Evolutionary conservation across 1,140 invertebrate genomes (phyloP).

Genomic region (Tetraneura akinire): DNA sequence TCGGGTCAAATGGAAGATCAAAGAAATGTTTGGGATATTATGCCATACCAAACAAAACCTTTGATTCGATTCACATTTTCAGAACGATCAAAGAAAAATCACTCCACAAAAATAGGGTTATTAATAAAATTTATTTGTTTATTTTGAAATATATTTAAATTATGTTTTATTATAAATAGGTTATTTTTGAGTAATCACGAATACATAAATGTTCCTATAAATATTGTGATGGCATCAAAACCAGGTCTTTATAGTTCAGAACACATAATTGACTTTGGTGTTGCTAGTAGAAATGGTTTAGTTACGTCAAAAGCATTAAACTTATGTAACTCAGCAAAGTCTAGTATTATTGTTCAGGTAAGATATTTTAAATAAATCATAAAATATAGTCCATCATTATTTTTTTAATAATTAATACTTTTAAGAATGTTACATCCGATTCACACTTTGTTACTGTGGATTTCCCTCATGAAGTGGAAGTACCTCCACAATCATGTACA

Average conservation of each 20-base stretch:
- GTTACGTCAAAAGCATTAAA: slow-evolving; percentile 41
- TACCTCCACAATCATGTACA: slow-evolving; percentile 42
- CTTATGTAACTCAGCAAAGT: slow-evolving; percentile 41
- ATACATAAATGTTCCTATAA: slow-evolving; percentile 44
- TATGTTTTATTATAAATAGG: background rate
- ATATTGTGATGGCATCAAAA: slow-evolving; percentile 44
- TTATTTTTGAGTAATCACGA: slow-evolving; percentile 41
- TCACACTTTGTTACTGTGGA: slow-evolving; percentile 43
- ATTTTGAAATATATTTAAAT: background rate
- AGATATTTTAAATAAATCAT: background rate
- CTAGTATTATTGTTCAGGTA: slow-evolving; percentile 48
- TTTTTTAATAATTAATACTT: background rate
- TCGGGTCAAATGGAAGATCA: slow-evolving; percentile 48
- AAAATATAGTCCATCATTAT: background rate
- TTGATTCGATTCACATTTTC: slow-evolving; percentile 41
- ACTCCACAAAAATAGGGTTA: slow-evolving; percentile 38
- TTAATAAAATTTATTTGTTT: background rate
- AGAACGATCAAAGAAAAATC: slow-evolving; percentile 47
- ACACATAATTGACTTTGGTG: slow-evolving; percentile 40
- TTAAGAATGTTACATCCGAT: slow-evolving; percentile 44
- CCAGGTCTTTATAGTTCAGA: slow-evolving; percentile 45
- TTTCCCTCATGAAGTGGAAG: slow-evolving; percentile 41
- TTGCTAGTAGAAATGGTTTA: slow-evolving; percentile 48
- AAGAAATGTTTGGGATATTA: slow-evolving; percentile 49
- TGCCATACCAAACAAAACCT: slow-evolving; percentile 44